Evolutionary conservation across 1,140 invertebrate genomes (phyloP), one percentile per base, ranked within the genome.

Genomic region (Glossosoma conforme): DNA sequence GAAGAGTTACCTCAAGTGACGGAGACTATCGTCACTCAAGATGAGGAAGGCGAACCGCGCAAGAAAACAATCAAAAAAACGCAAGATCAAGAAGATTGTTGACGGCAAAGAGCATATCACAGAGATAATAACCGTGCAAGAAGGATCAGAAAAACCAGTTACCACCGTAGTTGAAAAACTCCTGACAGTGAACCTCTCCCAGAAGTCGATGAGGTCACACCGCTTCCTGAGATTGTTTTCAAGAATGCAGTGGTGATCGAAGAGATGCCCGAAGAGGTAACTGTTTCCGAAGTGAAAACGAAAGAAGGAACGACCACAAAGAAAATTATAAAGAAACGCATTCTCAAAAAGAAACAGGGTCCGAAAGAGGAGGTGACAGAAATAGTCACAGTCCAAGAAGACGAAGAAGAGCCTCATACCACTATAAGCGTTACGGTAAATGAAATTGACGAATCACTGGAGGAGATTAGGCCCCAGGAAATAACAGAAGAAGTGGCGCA

Each of bases 111-210:
- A 77, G 13, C 68, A 75, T 21, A 67, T 72, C 45, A 63, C 67
- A 4, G 63, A 71, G 33, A 72, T 72, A 21, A 65, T 74, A 24
- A 72, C 68, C 0, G 55, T 74, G 2, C 66, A 77, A 56, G 69
- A 76, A 41, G 65, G 69, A 2, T 64, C 66, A 14, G 63, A 60
- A 47, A 48, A 50, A 6, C 46, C 53, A n/a, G 37, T 42, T 4
- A 56, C 44, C 1, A 50, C 51, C 1, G 43, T 60, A 1, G n/a
- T n/a, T n/a, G n/a, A n/a, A n/a, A 40, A 14, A 5, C 37, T 42
- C 21, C 9, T 15, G 28, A 36, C 45, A 1, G 40, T 32, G 2
- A 28, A 45, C n/a, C n/a, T n/a, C n/a, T n/a, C n/a, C n/a, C n/a
- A n/a, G n/a, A n/a, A n/a, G n/a, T n/a, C n/a, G n/a, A n/a, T n/a